phyloP scores from a whole-genome alignment of 2,888 invertebrate genomes.

The Monopis laevigella region DNA sequence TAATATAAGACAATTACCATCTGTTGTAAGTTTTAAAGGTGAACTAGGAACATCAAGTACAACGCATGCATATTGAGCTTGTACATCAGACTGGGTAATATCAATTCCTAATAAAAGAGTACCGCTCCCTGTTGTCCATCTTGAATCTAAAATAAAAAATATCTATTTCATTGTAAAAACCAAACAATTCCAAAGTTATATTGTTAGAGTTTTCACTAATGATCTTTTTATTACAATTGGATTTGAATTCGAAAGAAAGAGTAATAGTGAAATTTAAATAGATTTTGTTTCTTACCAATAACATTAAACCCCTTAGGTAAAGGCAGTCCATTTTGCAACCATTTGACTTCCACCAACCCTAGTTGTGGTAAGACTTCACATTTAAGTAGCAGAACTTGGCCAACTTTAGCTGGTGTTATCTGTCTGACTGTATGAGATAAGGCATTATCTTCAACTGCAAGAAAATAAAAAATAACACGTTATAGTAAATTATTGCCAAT shows the following conservation, averaged over 20 bases:
- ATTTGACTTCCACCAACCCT: conserved; percentile 43
- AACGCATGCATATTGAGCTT: conserved; percentile 54
- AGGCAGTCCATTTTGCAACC: conserved; percentile 55
- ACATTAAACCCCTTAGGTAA: conserved; percentile 38
- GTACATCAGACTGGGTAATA: conserved; percentile 49
- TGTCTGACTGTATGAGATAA: conserved; percentile 44
- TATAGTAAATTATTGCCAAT: no score
- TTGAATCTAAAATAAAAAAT: conserved; percentile 39
- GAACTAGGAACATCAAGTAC: conserved; percentile 45
- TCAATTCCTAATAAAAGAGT: conserved; percentile 48
- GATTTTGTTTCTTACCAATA: conserved; percentile 16
- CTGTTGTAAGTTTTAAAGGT: conserved; percentile 46
- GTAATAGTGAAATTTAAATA: no score
- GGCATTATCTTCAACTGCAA: conserved; percentile 48
- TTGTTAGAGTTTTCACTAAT: no score
- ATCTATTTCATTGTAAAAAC: not conserved
- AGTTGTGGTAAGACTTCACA: conserved; percentile 53
- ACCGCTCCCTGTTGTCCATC: conserved; percentile 51
- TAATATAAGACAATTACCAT: conserved; percentile 40
- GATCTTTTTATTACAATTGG: no score
- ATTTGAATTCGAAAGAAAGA: no score
- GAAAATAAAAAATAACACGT: no score
- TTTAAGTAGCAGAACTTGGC: conserved; percentile 43
- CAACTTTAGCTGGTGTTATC: conserved; percentile 46
- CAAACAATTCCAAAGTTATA: no score